These are phyloP conservation scores for Dendrolimus houi DNA, from an alignment of 2,888 invertebrate genomes.

Conservation along the genomic window DNA sequence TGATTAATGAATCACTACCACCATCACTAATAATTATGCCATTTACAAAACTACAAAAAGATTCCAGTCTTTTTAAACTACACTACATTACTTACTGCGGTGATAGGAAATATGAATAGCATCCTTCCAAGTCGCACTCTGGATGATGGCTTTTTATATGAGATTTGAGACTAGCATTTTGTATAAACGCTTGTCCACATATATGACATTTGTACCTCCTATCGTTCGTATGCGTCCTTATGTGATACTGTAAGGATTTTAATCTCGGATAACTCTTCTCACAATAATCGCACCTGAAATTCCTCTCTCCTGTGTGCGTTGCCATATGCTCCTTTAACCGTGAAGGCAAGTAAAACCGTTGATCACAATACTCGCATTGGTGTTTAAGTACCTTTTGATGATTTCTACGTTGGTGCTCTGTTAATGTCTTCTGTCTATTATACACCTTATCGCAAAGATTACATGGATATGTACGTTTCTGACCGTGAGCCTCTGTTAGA, in stretches of 20 bases:
- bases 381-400: conserved; percentile 67
- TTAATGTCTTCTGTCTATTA: conserved; percentile 57
- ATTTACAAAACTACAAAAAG: no score
- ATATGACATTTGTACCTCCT: conserved; percentile 72
- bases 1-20: no score
- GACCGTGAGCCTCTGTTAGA: conserved; percentile 59
- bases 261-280: conserved; percentile 77
- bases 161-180: conserved; percentile 75
- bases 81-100: background rate
- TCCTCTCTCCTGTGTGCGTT: conserved; percentile 71
- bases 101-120: conserved; percentile 34
- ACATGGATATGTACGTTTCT: conserved; percentile 59
- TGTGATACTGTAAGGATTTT: conserved; percentile 76
- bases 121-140: conserved; percentile 57
- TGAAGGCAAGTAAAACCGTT: conserved; percentile 65
- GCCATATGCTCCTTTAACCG: conserved; percentile 69
- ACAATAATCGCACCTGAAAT: conserved; percentile 76
- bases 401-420: conserved; percentile 58
- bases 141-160: conserved; percentile 77
- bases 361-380: conserved; percentile 73
- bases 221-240: conserved; percentile 76
- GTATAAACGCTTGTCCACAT: conserved; percentile 76
- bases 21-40: no score
- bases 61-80: no score
- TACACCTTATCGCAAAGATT: conserved; percentile 66